Conservation (phyloP, 2,888 invertebrate species). For the Dryobotodes eremita region DNA sequence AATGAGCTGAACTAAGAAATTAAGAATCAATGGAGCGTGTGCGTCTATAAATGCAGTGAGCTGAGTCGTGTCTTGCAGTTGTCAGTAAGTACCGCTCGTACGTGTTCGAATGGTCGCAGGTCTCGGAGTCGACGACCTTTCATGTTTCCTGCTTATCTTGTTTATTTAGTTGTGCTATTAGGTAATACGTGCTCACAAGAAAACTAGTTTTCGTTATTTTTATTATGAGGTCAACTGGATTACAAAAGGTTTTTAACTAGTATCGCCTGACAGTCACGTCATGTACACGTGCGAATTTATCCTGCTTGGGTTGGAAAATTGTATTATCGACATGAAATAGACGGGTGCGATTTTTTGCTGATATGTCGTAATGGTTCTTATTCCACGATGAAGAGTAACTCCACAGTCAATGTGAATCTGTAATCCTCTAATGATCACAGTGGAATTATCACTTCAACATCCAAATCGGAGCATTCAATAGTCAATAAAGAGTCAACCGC, state of each 20-base stretch:
- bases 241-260: background rate
- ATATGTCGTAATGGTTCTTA: background rate
- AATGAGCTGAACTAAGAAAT: constrained; percentile 6
- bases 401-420: background rate
- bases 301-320: constrained; percentile 10
- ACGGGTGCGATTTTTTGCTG: background rate
- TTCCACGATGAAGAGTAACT: background rate
- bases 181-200: constrained; percentile 48
- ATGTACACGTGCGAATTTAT: constrained; percentile 16
- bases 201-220: constrained; percentile 45
- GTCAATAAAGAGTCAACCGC: constrained; percentile 7
- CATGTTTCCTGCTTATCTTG: constrained; percentile 60
- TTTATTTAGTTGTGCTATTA: constrained; percentile 58
- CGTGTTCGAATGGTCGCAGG: constrained; percentile 59
- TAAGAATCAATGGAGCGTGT: constrained; percentile 25
- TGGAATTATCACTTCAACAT: constrained; percentile 4
- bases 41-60: constrained; percentile 15
- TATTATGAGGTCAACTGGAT: constrained; percentile 27
- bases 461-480: constrained; percentile 2
- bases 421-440: background rate
- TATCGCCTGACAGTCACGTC: background rate
- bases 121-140: constrained; percentile 64
- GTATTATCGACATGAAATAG: constrained; percentile 1
- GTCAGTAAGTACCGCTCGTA: constrained; percentile 53
- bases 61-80: constrained; percentile 28